Evolutionary conservation across 2,113 vertebrate genomes (phyloP).

Genomic region (Trachemys scripta): DNA sequence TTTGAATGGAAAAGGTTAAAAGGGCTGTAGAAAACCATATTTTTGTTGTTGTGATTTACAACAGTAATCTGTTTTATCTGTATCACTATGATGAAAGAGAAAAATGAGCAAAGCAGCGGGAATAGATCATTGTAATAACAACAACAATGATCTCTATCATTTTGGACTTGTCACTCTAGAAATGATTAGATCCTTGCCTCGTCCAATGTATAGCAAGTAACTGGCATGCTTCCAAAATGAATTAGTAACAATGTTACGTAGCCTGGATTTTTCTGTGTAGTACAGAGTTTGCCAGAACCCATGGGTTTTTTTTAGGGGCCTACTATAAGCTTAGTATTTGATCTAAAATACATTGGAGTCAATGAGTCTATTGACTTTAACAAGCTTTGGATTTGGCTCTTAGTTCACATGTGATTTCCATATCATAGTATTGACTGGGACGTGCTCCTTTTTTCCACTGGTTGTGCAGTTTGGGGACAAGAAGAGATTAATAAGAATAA

Average conservation of each 20-base stretch:
- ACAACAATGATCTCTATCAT: constrained; percentile 23
- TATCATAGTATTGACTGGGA: background rate
- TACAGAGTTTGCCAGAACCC: background rate
- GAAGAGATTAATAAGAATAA: background rate
- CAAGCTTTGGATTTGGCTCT: background rate
- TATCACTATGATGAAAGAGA: constrained; percentile 43
- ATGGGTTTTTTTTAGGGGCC: background rate
- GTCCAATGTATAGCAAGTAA: background rate
- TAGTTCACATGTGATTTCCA: background rate
- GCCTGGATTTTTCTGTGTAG: background rate
- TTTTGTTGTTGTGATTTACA: constrained; percentile 39
- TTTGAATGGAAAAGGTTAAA: constrained; percentile 26
- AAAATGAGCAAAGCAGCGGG: constrained; percentile 41
- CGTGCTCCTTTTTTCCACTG: background rate
- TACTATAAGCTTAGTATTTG: background rate
- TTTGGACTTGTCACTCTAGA: constrained; percentile 2
- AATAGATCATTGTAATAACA: constrained; percentile 30
- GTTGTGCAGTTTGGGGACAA: background rate
- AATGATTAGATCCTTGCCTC: constrained; percentile 21
- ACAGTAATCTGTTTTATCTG: background rate
- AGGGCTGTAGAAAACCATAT: background rate
- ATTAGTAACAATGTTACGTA: background rate
- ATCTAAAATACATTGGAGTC: background rate
- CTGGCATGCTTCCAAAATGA: constrained; percentile 10
- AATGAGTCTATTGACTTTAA: background rate